Conservation (phyloP, 2,888 invertebrate species). For the Ectropis crepuscularia region DNA sequence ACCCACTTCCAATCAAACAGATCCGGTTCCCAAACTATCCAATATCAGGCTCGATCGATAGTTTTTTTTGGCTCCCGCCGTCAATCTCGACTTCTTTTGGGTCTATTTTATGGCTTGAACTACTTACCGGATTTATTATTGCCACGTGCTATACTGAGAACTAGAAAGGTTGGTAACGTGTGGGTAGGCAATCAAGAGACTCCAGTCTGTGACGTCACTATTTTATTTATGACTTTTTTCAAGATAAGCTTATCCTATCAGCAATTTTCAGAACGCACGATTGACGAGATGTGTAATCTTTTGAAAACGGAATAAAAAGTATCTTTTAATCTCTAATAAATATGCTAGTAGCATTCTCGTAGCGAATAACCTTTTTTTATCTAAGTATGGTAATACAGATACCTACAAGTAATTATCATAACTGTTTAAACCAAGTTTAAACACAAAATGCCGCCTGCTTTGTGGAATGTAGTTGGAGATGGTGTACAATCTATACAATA, state of each 20-base stretch:
- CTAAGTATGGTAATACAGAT: too few species aligned
- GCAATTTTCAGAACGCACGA: too few species aligned
- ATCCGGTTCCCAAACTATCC: slow-evolving; percentile 11
- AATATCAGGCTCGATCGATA: slow-evolving; percentile 22
- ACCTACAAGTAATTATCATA: too few species aligned
- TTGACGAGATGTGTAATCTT: too few species aligned
- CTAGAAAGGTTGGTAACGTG: slow-evolving; percentile 13
- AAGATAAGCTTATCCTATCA: not conserved
- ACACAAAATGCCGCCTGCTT: too few species aligned
- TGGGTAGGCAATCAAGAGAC: slow-evolving; percentile 4
- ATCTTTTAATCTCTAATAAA: too few species aligned
- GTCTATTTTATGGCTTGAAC: slow-evolving; percentile 32
- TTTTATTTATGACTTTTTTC: not conserved
- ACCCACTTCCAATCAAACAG: slow-evolving; percentile 8
- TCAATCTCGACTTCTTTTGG: slow-evolving; percentile 37
- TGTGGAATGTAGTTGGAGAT: too few species aligned
- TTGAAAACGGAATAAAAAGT: too few species aligned
- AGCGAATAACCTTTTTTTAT: too few species aligned
- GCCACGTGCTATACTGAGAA: slow-evolving; percentile 15
- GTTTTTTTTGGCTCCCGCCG: slow-evolving; percentile 22
- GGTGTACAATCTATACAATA: too few species aligned
- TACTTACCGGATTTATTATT: slow-evolving; percentile 24
- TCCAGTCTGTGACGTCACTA: slow-evolving; percentile 4
- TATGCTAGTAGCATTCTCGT: too few species aligned
- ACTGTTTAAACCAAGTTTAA: too few species aligned